Conservation (phyloP, 2,888 invertebrate genomes). For the Tillus elongatus region DNA sequence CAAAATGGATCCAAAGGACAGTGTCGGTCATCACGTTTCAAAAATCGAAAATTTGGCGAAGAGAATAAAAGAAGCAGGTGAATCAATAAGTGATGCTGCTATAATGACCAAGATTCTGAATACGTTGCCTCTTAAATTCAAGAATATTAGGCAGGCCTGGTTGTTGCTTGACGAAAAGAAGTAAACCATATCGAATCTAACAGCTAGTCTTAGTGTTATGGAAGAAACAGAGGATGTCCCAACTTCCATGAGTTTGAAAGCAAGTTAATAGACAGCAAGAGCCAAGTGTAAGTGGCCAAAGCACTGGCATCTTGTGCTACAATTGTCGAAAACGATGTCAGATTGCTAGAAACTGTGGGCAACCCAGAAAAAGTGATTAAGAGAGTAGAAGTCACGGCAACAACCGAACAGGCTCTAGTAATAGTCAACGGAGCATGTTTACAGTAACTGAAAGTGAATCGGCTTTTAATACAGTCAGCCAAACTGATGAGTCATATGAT, state of each 20-base stretch:
- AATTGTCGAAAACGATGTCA: constrained; percentile 9
- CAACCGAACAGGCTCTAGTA: background rate
- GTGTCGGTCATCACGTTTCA: constrained; percentile 25
- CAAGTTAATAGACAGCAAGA: background rate
- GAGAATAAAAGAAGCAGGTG: constrained; percentile 15
- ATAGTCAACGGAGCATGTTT: background rate
- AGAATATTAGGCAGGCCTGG: constrained; percentile 11
- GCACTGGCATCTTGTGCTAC: constrained; percentile 8
- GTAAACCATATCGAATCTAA: constrained; percentile 16
- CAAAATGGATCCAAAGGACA: constrained; percentile 16
- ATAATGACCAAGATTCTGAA: constrained; percentile 21
- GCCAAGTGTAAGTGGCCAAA: no score
- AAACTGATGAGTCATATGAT: background rate
- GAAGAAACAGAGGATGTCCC: constrained; percentile 8
- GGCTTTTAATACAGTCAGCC: background rate
- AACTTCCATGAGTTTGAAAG: background rate
- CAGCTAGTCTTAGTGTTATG: constrained; percentile 10
- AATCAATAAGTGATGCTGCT: constrained; percentile 19
- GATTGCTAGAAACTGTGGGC: constrained; percentile 3
- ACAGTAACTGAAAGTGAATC: background rate
- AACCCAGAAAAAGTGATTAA: background rate
- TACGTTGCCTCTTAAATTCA: constrained; percentile 11
- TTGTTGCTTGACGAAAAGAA: no score
- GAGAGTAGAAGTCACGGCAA: background rate
- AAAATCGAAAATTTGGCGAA: constrained; percentile 27